Base-by-base conservation (phyloP, 2,888 invertebrate species). In the Pandemis heparana region DNA sequence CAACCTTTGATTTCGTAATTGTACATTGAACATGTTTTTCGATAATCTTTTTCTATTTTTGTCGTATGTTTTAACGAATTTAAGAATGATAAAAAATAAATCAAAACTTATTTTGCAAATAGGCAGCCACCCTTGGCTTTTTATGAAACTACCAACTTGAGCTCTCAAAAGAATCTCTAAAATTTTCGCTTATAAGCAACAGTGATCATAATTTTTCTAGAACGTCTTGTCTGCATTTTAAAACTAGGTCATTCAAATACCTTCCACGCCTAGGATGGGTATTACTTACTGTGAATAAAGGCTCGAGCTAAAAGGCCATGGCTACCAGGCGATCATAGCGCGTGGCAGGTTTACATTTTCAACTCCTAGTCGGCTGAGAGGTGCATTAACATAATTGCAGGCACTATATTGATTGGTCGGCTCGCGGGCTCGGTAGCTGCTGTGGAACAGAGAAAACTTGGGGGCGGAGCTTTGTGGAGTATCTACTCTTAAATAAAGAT, bases 321-420 rank as follows among this genome's bases (percentile, higher is more conserved):
- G 43, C 43, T 86, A 87, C 85, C 83, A 85, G 85, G 86, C 81
- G 83, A 86, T 84, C 87, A 87, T 82, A 79, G 79, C 77, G 79
- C 80, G 53, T 53, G 82, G 79, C 82, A 81, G 86, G 88, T 88
- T 89, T 89, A 89, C 89, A 89, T 90, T 90, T 89, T 87, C 91
- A 90, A 90, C 88, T 89, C 89, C 85, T 85, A 85, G 87, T 82
- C 84, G 82, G 80, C 81, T 79, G 86, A 90, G 91, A 88, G 84
- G 80, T 87, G 86, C 91, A 94, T 94, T 94, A 92, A 86, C 93
- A 93, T 94, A 94, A 94, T 94, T 92, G 93, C 91, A 88, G 85
- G 82, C 84, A 83, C 87, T 89, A 85, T 90, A 92, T 93, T 93
- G 93, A 94, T 93, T 94, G 92, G 56, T 56, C 60, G 89, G 85